phyloP scores from a whole-genome alignment of 2,797 vertebrate species.

The Hyperoplus immaculatus region DNA sequence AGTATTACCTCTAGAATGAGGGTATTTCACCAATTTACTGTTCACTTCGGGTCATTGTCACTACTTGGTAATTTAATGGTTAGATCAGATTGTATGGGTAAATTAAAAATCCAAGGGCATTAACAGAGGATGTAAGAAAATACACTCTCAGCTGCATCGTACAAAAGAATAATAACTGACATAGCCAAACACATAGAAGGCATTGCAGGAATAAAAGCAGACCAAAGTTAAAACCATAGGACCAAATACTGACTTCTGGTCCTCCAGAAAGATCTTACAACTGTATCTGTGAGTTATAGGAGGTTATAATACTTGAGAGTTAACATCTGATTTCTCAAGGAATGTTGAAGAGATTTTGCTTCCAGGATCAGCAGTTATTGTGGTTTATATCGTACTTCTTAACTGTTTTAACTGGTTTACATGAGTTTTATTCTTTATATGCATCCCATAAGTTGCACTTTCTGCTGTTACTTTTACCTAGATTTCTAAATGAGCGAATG shows the following conservation, averaged over 20 bases:
- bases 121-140: neutral
- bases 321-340: slow-evolving; percentile 11
- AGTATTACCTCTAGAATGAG: neutral
- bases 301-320: slow-evolving; percentile 12
- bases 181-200: neutral
- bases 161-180: neutral
- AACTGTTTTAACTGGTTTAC: neutral
- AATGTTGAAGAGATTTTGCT: neutral
- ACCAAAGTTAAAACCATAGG: neutral
- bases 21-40: neutral
- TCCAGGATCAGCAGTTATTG: neutral
- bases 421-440: neutral
- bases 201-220: neutral
- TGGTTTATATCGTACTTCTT: neutral
- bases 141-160: neutral
- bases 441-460: neutral
- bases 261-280: slow-evolving; percentile 2
- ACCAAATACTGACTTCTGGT: neutral
- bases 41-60: neutral
- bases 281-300: neutral
- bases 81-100: neutral
- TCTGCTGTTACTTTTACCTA: slow-evolving; percentile 1
- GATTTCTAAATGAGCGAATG: neutral
- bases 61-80: neutral
- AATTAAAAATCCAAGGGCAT: neutral